Conservation (phyloP, 1,140 invertebrate species). For the Nomia melanderi region DNA sequence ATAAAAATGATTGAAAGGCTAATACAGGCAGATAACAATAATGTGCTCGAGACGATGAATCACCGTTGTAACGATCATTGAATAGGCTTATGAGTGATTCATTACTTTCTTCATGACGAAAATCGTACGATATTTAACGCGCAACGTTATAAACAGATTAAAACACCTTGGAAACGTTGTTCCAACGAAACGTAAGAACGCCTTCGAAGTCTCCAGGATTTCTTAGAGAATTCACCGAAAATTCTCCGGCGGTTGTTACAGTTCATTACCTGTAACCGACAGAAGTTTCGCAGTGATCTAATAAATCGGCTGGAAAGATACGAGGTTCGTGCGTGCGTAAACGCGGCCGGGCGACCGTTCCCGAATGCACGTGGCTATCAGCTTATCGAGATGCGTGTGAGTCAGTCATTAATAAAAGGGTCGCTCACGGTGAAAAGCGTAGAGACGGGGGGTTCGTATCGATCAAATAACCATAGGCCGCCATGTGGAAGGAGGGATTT, state of each 20-base stretch:
- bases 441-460: conserved; percentile 63
- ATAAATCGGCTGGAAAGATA: conserved; percentile 38
- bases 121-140: too few species aligned
- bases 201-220: too few species aligned
- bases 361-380: conserved; percentile 57
- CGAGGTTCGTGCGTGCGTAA: conserved; percentile 29
- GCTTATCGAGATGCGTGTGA: conserved; percentile 66
- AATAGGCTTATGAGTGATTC: too few species aligned
- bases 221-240: not conserved
- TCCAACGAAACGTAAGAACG: too few species aligned
- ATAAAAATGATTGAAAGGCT: too few species aligned
- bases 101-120: too few species aligned
- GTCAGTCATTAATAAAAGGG: conserved; percentile 66
- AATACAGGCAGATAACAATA: too few species aligned
- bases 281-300: conserved; percentile 1
- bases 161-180: too few species aligned
- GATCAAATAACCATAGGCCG: conserved; percentile 67
- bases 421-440: conserved; percentile 50
- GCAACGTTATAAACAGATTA: too few species aligned
- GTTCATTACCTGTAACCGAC: not conserved
- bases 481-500: conserved; percentile 60
- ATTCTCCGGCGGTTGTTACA: not conserved
- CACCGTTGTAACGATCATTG: too few species aligned
- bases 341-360: conserved; percentile 36
- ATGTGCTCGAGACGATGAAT: too few species aligned